Percentiles rank a stretch among this genome's conserved stretches.
phyloP scores from a whole-genome alignment of 2,888 invertebrate species.

The Byasa hedistus region DNA sequence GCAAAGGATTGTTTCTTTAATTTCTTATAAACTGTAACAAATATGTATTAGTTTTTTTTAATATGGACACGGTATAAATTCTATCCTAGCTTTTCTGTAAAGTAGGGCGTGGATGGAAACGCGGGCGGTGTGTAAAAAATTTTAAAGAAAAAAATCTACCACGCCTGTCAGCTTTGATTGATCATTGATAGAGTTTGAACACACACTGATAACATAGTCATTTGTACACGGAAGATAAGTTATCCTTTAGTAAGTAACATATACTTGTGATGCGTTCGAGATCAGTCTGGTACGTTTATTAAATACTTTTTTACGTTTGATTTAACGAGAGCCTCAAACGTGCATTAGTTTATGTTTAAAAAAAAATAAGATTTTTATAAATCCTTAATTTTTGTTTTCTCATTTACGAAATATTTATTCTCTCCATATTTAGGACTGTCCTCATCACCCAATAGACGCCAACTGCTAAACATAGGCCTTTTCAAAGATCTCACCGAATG shows the following conservation, averaged over 20 bases:
- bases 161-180: conserved; percentile 21
- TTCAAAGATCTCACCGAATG: too few relatives aligned
- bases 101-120: too few relatives aligned
- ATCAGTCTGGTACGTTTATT: background rate
- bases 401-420: too few relatives aligned
- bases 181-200: conserved; percentile 13
- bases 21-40: background rate
- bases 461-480: too few relatives aligned
- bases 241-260: conserved; percentile 4
- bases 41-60: too few relatives aligned
- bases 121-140: background rate
- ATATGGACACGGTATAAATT: background rate
- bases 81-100: background rate
- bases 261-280: conserved; percentile 8
- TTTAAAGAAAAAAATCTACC: background rate
- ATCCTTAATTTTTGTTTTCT: too few relatives aligned
- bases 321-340: background rate
- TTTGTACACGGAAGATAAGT: conserved; percentile 19
- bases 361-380: too few relatives aligned
- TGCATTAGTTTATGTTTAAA: too few relatives aligned
- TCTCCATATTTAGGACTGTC: too few relatives aligned
- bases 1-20: background rate
- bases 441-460: too few relatives aligned
- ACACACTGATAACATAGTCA: conserved; percentile 18
- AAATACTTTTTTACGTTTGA: background rate